Evolutionary conservation across 2,113 vertebrate species (phyloP).

Genomic region (Eptesicus fuscus): DNA sequence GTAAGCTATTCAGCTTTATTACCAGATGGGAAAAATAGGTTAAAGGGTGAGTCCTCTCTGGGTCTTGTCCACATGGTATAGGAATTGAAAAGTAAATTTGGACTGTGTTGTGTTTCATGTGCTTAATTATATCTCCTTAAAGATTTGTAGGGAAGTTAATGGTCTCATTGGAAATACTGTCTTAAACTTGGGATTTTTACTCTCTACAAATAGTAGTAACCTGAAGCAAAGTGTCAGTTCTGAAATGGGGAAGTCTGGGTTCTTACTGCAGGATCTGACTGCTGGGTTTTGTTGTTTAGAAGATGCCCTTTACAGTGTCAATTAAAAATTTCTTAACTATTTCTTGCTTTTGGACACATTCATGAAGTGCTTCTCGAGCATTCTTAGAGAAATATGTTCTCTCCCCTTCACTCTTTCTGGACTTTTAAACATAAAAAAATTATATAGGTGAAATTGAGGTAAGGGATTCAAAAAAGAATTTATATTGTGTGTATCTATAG

Average conservation of each 20-base stretch:
- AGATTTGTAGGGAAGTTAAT: background rate
- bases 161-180: background rate
- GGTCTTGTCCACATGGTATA: background rate
- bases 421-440: slow-evolving; percentile 32
- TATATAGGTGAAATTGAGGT: slow-evolving; percentile 1
- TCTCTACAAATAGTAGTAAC: background rate
- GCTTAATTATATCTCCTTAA: background rate
- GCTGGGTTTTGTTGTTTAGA: background rate
- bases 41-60: background rate
- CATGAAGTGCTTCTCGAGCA: slow-evolving; percentile 4
- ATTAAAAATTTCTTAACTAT: background rate
- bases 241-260: background rate
- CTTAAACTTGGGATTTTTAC: background rate
- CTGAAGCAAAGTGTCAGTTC: background rate
- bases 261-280: background rate
- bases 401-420: background rate
- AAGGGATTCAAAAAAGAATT: background rate
- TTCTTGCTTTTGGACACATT: background rate
- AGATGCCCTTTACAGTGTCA: background rate
- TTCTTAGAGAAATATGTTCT: slow-evolving; percentile 2
- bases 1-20: background rate
- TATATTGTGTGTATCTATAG: background rate
- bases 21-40: background rate
- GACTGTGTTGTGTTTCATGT: background rate
- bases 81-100: background rate